phyloP scores from a whole-genome alignment of 2,888 invertebrate species.

The Aplocera efformata region DNA sequence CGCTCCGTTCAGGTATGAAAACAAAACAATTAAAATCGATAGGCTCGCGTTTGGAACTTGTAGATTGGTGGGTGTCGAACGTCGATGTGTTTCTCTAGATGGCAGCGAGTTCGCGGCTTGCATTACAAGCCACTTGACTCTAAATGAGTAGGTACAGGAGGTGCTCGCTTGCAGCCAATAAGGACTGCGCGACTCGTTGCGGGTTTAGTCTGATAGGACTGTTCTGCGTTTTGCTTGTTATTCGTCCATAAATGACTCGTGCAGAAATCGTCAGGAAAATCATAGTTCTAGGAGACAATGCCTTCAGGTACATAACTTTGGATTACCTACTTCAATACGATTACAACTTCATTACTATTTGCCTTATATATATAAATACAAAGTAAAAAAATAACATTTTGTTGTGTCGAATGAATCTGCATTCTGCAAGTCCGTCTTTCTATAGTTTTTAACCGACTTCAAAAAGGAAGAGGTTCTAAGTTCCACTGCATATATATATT shows the following conservation, averaged over 20 bases:
- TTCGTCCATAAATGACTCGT: neutral
- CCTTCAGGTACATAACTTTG: too few species aligned
- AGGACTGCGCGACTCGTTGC: conserved; percentile 1
- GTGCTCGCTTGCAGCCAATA: conserved; percentile 5
- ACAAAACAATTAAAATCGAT: conserved; percentile 35
- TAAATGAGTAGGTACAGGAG: conserved; percentile 1
- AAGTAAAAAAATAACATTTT: too few species aligned
- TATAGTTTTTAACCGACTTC: too few species aligned
- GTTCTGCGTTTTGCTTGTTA: conserved; percentile 1
- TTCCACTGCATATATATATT: too few species aligned
- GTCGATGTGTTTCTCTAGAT: neutral
- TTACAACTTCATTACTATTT: too few species aligned
- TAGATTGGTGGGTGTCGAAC: conserved; percentile 5
- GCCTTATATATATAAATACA: too few species aligned
- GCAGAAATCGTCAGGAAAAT: too few species aligned
- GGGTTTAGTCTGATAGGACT: neutral
- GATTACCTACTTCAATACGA: too few species aligned
- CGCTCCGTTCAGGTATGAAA: conserved; percentile 23
- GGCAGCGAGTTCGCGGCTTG: neutral
- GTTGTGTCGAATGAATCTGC: too few species aligned
- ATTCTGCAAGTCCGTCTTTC: too few species aligned
- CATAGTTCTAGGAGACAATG: too few species aligned
- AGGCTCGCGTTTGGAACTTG: conserved; percentile 18
- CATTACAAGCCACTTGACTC: neutral
- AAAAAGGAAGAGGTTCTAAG: too few species aligned